These are phyloP conservation scores for Chironomus tepperi DNA, from an alignment of 1,140 invertebrate genomes.

Conservation along the genomic window DNA sequence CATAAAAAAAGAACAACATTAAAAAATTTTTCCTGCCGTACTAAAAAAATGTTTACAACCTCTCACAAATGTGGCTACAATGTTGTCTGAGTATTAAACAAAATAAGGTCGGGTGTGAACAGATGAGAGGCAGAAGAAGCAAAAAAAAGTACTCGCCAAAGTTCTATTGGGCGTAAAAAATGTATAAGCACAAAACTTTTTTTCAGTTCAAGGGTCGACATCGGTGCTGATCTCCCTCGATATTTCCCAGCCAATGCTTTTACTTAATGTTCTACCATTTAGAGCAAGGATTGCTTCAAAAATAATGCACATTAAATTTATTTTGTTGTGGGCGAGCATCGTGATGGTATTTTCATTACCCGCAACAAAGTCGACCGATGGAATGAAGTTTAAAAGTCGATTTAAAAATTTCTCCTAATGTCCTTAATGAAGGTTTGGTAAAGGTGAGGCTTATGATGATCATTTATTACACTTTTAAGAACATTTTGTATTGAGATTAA, in stretches of 20 bases:
- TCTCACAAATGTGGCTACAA: too few species aligned
- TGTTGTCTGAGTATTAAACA: background rate
- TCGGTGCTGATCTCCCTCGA: constrained; percentile 1
- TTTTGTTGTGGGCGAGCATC: too few species aligned
- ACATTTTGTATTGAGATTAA: too few species aligned
- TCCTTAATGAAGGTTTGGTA: background rate
- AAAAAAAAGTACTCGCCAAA: background rate
- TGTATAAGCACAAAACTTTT: background rate
- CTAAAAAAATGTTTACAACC: too few species aligned
- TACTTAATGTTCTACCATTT: background rate
- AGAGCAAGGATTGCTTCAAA: too few species aligned
- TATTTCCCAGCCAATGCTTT: background rate
- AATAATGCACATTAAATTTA: too few species aligned
- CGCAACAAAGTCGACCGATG: background rate
- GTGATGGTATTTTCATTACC: background rate
- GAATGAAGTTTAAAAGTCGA: background rate
- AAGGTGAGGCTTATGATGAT: background rate
- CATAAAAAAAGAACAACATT: too few species aligned
- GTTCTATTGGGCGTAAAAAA: constrained; percentile 4
- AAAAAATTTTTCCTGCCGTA: too few species aligned
- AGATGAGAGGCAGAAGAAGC: background rate
- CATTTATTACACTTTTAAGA: background rate
- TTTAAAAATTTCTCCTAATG: background rate
- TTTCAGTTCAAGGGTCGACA: background rate
- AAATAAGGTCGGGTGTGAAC: background rate